phyloP scores from a whole-genome alignment of 2,888 invertebrate genomes.

The Nezara viridula region DNA sequence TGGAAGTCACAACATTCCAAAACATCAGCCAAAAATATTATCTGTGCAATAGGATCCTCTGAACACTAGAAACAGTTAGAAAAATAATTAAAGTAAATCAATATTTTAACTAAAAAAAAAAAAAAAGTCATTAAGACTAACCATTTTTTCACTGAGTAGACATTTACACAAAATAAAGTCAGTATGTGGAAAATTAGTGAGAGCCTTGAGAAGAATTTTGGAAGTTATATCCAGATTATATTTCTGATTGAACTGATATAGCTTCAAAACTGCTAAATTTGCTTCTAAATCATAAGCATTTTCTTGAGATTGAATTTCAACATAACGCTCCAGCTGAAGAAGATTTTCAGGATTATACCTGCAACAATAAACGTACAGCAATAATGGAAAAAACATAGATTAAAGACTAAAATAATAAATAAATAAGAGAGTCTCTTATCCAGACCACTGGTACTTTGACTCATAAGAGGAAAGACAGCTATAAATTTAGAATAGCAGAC shows the following conservation, averaged over 20 bases:
- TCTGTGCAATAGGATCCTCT: conserved; percentile 88
- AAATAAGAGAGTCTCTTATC: too few relatives aligned
- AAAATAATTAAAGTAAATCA: neutral
- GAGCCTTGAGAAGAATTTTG: conserved; percentile 92
- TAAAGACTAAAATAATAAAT: too few relatives aligned
- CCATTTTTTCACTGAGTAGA: conserved; percentile 84
- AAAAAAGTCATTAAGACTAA: conserved; percentile 67
- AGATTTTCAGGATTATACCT: conserved; percentile 98
- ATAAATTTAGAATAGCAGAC: too few relatives aligned
- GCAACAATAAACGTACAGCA: conserved; percentile 63
- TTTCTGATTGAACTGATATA: conserved; percentile 94
- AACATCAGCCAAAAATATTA: conserved; percentile 90
- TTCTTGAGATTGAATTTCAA: conserved; percentile 92
- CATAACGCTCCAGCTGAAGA: conserved; percentile 89
- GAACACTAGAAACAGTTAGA: conserved; percentile 75
- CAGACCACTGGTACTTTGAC: too few relatives aligned
- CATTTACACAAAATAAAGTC: conserved; percentile 99
- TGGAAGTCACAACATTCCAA: conserved; percentile 95
- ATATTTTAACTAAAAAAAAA: conserved; percentile 56
- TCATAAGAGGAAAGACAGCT: too few relatives aligned
- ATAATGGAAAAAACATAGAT: too few relatives aligned
- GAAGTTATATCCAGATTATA: conserved; percentile 88
- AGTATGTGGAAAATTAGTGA: conserved; percentile 97
- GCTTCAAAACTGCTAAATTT: conserved; percentile 94
- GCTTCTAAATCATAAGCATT: conserved; percentile 98